These are phyloP conservation scores for Campoletis sonorensis DNA, from an alignment of 1,140 invertebrate species.

Conservation along the genomic window DNA sequence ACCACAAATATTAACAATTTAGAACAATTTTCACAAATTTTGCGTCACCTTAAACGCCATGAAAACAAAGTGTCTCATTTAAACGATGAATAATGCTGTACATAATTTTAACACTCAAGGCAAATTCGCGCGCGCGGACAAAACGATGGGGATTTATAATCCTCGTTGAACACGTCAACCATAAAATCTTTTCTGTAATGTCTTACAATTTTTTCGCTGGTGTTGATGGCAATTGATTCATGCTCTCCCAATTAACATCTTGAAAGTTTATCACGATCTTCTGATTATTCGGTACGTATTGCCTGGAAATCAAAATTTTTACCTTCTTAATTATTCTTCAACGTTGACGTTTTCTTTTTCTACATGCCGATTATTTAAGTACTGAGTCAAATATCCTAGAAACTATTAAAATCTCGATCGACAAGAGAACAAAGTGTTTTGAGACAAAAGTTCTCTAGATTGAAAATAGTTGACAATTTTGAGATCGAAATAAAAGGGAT, in stretches of 20 bases:
- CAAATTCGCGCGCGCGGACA: not conserved
- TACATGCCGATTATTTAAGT: too few species aligned
- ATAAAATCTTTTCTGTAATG: too few species aligned
- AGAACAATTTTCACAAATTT: too few species aligned
- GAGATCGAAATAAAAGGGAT: not conserved
- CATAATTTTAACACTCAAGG: too few species aligned
- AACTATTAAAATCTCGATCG: too few species aligned
- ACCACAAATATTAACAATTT: too few species aligned
- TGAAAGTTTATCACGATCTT: constrained; percentile 84
- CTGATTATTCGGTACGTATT: constrained; percentile 80
- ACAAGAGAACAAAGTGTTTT: too few species aligned
- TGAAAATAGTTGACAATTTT: too few species aligned
- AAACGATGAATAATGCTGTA: too few species aligned
- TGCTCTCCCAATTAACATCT: constrained; percentile 78
- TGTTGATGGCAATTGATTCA: constrained; percentile 73
- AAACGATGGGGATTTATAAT: not conserved
- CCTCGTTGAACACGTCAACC: not conserved
- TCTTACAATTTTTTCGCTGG: constrained; percentile 57
- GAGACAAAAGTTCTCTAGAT: not conserved
- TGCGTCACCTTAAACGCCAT: too few species aligned
- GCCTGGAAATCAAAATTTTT: constrained; percentile 75
- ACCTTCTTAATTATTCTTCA: constrained; percentile 7
- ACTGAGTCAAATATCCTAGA: too few species aligned
- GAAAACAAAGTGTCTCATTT: too few species aligned
- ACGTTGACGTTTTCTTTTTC: not conserved